Evolutionary conservation across 2,113 vertebrate species (phyloP).

Genomic region (Indri indri): DNA sequence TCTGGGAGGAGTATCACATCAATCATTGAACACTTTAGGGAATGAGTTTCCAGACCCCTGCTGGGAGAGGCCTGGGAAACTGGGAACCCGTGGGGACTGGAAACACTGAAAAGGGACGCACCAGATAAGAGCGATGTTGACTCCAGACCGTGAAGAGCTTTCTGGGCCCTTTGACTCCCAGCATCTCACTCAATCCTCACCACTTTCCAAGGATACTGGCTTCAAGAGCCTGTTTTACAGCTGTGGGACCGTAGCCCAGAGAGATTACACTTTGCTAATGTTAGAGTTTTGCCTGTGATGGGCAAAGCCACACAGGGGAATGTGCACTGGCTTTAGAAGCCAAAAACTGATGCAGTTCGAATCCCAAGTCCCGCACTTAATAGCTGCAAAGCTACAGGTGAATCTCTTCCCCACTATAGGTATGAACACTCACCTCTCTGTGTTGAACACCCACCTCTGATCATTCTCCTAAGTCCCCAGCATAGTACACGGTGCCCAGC

Average conservation of each 20-base stretch:
- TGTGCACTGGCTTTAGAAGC: not conserved
- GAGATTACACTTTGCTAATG: not conserved
- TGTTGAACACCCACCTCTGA: too few species aligned
- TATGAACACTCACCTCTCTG: accelerated
- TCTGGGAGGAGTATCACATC: accelerated
- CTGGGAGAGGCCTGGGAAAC: not conserved
- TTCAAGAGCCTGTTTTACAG: not conserved
- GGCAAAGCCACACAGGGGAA: not conserved
- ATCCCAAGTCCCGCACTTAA: not conserved
- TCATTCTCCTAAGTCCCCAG: not conserved
- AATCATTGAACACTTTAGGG: not conserved
- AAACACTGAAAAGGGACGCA: not conserved
- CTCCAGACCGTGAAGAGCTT: too few species aligned
- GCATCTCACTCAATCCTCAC: not conserved
- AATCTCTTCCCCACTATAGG: not conserved
- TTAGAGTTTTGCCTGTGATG: not conserved
- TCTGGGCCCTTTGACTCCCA: not conserved
- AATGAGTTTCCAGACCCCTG: not conserved
- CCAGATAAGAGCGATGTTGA: accelerated
- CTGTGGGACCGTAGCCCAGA: not conserved
- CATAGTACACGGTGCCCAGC: accelerated
- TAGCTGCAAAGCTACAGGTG: not conserved
- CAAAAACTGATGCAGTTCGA: not conserved
- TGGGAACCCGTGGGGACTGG: not conserved
- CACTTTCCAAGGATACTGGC: not conserved